These are phyloP conservation scores for Rugalucina vietnamica DNA, from an alignment of 2,888 invertebrate genomes.

Conservation along the genomic window DNA sequence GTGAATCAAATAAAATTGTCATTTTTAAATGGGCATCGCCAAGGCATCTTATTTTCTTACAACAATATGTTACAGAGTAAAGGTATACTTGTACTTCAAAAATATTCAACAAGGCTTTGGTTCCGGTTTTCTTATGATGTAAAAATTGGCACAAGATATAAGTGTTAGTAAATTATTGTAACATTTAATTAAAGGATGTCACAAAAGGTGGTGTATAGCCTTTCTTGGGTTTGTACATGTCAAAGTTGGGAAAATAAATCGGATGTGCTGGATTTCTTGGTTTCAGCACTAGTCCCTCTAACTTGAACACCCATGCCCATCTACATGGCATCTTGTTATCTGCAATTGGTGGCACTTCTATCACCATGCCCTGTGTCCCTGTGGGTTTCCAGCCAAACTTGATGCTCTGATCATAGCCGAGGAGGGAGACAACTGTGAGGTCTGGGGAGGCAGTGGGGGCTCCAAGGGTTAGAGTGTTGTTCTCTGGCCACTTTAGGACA, in stretches of 20 bases:
- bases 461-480: slow-evolving; percentile 86
- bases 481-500: slow-evolving; percentile 89
- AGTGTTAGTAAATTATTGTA: too few species aligned
- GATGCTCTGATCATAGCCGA: slow-evolving; percentile 84
- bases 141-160: too few species aligned
- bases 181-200: too few species aligned
- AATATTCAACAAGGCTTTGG: too few species aligned
- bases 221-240: background rate
- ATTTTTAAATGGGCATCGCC: too few species aligned
- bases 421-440: slow-evolving; percentile 84
- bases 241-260: background rate
- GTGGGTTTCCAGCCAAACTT: slow-evolving; percentile 63
- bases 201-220: background rate
- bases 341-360: slow-evolving; percentile 75
- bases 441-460: slow-evolving; percentile 81
- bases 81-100: too few species aligned
- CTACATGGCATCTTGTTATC: slow-evolving; percentile 74
- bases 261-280: background rate
- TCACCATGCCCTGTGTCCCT: slow-evolving; percentile 68
- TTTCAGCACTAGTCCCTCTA: slow-evolving; percentile 62
- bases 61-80: too few species aligned
- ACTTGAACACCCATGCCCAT: slow-evolving; percentile 81
- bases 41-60: too few species aligned
- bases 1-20: too few species aligned
- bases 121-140: too few species aligned